Evolutionary conservation across 2,113 vertebrate species (phyloP).

Genomic region (Halcyon senegalensis): DNA sequence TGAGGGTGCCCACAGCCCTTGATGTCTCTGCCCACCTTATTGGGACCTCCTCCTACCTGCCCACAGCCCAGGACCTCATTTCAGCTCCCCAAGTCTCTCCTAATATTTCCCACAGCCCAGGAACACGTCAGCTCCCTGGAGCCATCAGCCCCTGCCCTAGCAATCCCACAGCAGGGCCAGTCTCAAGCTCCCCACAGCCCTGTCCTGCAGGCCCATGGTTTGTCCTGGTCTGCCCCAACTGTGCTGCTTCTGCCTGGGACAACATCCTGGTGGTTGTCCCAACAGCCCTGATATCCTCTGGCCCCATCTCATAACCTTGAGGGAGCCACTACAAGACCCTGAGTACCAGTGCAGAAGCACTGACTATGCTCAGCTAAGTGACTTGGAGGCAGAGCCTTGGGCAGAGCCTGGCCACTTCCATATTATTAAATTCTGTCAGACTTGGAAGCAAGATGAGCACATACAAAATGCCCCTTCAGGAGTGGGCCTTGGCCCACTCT

Average conservation of each 20-base stretch:
- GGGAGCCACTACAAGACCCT: fast-evolving
- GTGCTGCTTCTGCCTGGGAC: not conserved
- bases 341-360: not conserved
- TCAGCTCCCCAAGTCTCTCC: not conserved
- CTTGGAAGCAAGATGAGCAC: not conserved
- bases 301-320: not conserved
- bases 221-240: fast-evolving
- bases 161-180: not conserved
- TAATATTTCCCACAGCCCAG: not conserved
- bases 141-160: not conserved
- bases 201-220: not conserved
- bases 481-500: not conserved
- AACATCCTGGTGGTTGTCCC: not conserved
- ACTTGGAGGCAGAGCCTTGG: fast-evolving
- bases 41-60: fast-evolving
- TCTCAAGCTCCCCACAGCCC: not conserved
- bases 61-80: not conserved
- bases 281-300: fast-evolving
- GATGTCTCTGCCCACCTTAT: not conserved
- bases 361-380: not conserved
- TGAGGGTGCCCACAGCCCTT: fast-evolving
- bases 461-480: not conserved
- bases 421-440: not conserved
- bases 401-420: not conserved
- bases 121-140: fast-evolving